These are phyloP conservation scores for Cheilosia scutellata DNA, from an alignment of 2,888 invertebrate species.

Conservation along the genomic window DNA sequence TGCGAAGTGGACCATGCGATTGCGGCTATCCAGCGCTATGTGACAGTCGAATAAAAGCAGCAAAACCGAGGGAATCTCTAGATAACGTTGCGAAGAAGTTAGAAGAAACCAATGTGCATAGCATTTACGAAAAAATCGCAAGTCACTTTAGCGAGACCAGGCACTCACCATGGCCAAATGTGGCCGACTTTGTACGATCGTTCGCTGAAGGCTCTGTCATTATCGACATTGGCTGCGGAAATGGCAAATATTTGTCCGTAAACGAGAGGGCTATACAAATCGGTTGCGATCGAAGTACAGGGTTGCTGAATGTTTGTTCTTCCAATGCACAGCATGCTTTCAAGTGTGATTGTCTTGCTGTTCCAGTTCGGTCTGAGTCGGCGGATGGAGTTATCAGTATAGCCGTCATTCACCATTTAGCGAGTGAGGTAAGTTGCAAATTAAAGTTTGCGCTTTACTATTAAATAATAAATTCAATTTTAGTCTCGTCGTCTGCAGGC, in stretches of 20 bases:
- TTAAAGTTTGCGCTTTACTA: neutral
- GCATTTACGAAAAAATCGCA: slow-evolving; percentile 97
- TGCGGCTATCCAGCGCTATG: slow-evolving; percentile 89
- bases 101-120: slow-evolving; percentile 91
- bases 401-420: slow-evolving; percentile 98
- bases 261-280: slow-evolving; percentile 85
- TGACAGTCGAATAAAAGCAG: slow-evolving; percentile 85
- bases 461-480: slow-evolving; percentile 1
- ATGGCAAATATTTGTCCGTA: slow-evolving; percentile 95
- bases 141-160: slow-evolving; percentile 97
- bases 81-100: slow-evolving; percentile 86
- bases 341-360: slow-evolving; percentile 89
- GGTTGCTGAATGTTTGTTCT: slow-evolving; percentile 88
- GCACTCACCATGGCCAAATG: slow-evolving; percentile 97
- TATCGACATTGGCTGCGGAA: slow-evolving; percentile 98
- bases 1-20: slow-evolving; percentile 86
- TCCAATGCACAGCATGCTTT: slow-evolving; percentile 88
- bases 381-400: slow-evolving; percentile 96
- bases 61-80: slow-evolving; percentile 78
- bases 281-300: slow-evolving; percentile 92
- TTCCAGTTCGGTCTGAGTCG: slow-evolving; percentile 88
- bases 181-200: slow-evolving; percentile 90
- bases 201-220: slow-evolving; percentile 89
- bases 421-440: slow-evolving; percentile 87
- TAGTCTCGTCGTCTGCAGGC: slow-evolving; percentile 90